Percentiles rank a stretch among this genome's conserved stretches.
phyloP scores from a whole-genome alignment of 92 coral and sea anemone genomes.

The Porites evermanni region DNA sequence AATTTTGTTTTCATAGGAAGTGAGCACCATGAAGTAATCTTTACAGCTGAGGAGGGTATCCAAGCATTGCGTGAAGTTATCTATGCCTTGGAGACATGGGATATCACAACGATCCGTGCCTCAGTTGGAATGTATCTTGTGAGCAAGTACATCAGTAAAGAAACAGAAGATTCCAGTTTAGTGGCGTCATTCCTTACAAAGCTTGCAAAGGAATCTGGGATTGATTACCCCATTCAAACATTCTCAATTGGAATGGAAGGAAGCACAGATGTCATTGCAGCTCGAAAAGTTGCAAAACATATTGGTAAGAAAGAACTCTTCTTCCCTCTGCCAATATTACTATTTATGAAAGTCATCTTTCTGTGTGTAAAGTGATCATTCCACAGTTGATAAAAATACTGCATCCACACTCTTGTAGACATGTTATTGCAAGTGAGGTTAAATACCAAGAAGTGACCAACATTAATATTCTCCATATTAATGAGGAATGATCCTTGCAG shows the following conservation, averaged over 20 bases:
- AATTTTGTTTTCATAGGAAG: constrained; percentile 44
- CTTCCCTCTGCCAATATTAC: background rate
- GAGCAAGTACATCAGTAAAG: constrained; percentile 86
- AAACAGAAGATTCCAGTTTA: constrained; percentile 97
- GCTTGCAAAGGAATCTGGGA: constrained; percentile 93
- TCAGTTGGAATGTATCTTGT: constrained; percentile 97
- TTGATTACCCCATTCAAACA: constrained; percentile 97
- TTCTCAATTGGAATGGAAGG: constrained; percentile 99
- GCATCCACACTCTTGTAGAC: too few species aligned
- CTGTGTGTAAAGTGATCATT: too few species aligned
- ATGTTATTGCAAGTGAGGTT: too few species aligned
- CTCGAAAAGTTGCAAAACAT: constrained; percentile 85
- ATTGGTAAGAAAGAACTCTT: constrained; percentile 42
- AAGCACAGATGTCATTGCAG: constrained; percentile 94
- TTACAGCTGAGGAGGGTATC: constrained; percentile 90
- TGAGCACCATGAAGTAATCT: constrained; percentile 96
- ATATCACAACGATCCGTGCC: constrained; percentile 92
- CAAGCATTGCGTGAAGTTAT: constrained; percentile 93
- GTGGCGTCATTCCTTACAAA: constrained; percentile 95
- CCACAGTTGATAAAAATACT: too few species aligned
- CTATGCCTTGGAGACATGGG: constrained; percentile 90
- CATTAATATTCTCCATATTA: too few species aligned
- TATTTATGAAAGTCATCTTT: too few species aligned
- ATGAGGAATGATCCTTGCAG: too few species aligned
- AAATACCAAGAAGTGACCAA: too few species aligned